These are phyloP conservation scores for Nanorana parkeri DNA, from an alignment of 2,113 vertebrate genomes.

Conservation along the genomic window DNA sequence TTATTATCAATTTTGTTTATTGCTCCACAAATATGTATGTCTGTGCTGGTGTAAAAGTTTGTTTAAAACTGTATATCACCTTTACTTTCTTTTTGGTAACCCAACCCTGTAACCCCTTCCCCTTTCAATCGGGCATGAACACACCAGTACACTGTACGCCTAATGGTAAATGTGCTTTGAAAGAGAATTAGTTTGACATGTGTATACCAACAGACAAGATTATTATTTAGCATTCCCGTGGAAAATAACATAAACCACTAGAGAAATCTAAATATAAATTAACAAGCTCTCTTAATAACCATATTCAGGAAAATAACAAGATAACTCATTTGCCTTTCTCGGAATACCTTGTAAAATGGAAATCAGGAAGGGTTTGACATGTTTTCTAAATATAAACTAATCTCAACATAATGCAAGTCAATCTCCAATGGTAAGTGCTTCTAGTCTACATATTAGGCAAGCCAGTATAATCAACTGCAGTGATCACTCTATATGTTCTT, in stretches of 20 bases:
- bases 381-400: slow-evolving; percentile 50
- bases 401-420: slow-evolving; percentile 34
- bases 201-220: slow-evolving; percentile 53
- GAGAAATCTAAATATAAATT: slow-evolving; percentile 58
- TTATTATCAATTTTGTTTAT: too few species aligned
- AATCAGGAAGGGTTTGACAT: slow-evolving; percentile 53
- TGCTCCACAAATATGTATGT: too few species aligned
- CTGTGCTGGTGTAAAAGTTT: too few species aligned
- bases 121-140: background rate
- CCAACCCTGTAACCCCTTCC: slow-evolving; percentile 9
- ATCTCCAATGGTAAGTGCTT: slow-evolving; percentile 8
- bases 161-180: slow-evolving; percentile 42
- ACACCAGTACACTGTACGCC: slow-evolving; percentile 7
- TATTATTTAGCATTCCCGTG: slow-evolving; percentile 54
- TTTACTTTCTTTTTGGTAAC: background rate
- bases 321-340: slow-evolving; percentile 56
- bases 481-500: background rate
- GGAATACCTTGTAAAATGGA: slow-evolving; percentile 56
- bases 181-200: slow-evolving; percentile 44
- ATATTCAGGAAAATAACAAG: slow-evolving; percentile 53
- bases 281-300: slow-evolving; percentile 53
- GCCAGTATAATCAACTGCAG: background rate
- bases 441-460: background rate
- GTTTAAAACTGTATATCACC: too few species aligned
- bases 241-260: slow-evolving; percentile 49